Percentiles rank a stretch among this genome's conserved stretches.
Conservation (phyloP, 2,797 vertebrate genomes). For the Saxicola maurus region DNA sequence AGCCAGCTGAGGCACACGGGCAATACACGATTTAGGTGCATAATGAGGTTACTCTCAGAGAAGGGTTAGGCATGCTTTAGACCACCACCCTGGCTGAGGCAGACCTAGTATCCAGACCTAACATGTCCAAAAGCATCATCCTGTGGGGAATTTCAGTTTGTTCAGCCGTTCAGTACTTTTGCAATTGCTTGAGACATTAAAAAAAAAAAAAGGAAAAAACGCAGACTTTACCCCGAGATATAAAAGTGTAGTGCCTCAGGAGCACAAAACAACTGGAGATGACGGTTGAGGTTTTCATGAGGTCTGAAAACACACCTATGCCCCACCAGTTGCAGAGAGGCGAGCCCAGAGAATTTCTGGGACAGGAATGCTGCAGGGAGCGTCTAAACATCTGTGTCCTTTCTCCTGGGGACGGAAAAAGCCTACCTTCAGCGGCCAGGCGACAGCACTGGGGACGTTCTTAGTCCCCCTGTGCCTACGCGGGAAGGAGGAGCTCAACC, state of each 20-base stretch:
- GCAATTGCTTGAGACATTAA: neutral
- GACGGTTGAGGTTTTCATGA: neutral
- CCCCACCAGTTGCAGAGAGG: neutral
- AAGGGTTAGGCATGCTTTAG: fast-evolving
- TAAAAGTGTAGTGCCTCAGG: neutral
- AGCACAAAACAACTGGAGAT: neutral
- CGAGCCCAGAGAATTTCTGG: neutral
- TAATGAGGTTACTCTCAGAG: neutral
- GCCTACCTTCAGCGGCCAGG: neutral
- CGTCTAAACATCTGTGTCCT: neutral
- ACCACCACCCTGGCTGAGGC: neutral
- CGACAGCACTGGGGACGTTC: fast-evolving
- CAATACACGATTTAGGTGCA: fast-evolving
- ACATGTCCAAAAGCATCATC: fast-evolving
- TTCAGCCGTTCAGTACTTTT: neutral
- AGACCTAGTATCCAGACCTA: fast-evolving
- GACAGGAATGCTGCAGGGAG: neutral
- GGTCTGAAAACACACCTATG: neutral
- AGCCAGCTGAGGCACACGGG: neutral
- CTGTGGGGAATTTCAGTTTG: neutral
- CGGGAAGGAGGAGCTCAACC: no score
- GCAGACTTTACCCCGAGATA: neutral
- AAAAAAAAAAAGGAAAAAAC: no score
- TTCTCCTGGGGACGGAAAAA: neutral
- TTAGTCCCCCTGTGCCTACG: fast-evolving